A percentile compares a stretch with the other conserved stretches of the same genome.
Conservation (phyloP, 2,113 vertebrate species). For the Carlito syrichta region DNA sequence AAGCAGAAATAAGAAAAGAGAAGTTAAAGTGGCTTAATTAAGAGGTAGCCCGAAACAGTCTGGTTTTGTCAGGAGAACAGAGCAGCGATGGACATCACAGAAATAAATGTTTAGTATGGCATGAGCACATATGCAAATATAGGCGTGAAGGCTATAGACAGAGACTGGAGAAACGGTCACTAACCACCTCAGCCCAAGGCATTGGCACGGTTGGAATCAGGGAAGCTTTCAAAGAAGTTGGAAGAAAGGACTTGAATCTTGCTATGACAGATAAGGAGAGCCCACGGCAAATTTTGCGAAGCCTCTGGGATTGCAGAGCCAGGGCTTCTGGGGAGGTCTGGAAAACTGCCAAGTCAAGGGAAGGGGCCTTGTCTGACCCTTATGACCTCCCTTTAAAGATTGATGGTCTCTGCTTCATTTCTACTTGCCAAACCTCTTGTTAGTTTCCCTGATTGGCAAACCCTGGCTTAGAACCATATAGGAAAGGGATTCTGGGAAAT, state of each 20-base stretch:
- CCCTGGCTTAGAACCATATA: background rate
- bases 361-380: background rate
- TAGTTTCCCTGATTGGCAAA: background rate
- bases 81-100: background rate
- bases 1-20: too few species aligned
- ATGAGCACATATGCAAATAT: background rate
- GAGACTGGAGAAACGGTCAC: background rate
- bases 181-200: background rate
- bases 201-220: background rate
- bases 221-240: background rate
- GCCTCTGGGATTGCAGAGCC: background rate
- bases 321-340: background rate
- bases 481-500: background rate
- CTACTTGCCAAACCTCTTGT: background rate
- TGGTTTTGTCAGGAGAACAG: background rate
- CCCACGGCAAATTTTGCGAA: background rate
- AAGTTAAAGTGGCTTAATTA: constrained; percentile 56
- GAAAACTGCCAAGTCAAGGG: background rate
- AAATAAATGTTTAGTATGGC: background rate
- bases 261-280: background rate
- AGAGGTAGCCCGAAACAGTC: constrained; percentile 39
- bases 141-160: background rate
- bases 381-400: background rate
- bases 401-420: background rate
- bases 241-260: background rate